phyloP scores from a whole-genome alignment of 1,140 invertebrate genomes.

The Drosophila ohnishii region DNA sequence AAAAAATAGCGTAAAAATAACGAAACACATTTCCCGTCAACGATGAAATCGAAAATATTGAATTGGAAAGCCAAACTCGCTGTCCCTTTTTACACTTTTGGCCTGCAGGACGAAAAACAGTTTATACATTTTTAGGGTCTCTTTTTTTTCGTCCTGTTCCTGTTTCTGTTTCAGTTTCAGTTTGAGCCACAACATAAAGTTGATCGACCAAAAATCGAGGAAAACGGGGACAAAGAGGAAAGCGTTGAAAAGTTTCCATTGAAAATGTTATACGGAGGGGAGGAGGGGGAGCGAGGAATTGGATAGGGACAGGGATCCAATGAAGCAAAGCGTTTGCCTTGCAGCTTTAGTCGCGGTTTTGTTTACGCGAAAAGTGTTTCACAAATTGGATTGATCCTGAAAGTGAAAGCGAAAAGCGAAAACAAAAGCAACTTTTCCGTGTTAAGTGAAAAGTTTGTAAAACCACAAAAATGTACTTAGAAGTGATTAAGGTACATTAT shows the following conservation, averaged over 20 bases:
- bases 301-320: constrained; percentile 29
- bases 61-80: constrained; percentile 43
- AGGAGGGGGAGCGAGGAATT: background rate
- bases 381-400: constrained; percentile 44
- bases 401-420: constrained; percentile 35
- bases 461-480: constrained; percentile 12
- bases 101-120: constrained; percentile 33
- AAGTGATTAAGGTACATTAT: constrained; percentile 16
- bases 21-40: constrained; percentile 62
- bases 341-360: constrained; percentile 55
- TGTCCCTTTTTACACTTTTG: constrained; percentile 8
- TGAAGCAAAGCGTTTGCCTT: constrained; percentile 47
- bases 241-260: constrained; percentile 52
- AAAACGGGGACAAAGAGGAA: constrained; percentile 20
- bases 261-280: constrained; percentile 9
- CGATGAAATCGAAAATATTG: constrained; percentile 76
- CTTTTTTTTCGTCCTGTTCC: constrained; percentile 22
- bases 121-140: constrained; percentile 64
- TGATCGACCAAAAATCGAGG: constrained; percentile 30
- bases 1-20: constrained; percentile 31
- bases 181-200: constrained; percentile 51
- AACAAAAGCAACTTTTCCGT: constrained; percentile 29
- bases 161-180: constrained; percentile 21
- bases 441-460: constrained; percentile 29
- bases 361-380: constrained; percentile 52